A percentile compares a stretch with the other conserved stretches of the same genome.
Conservation (phyloP, 2,888 invertebrate genomes). For the Seira ritae region DNA sequence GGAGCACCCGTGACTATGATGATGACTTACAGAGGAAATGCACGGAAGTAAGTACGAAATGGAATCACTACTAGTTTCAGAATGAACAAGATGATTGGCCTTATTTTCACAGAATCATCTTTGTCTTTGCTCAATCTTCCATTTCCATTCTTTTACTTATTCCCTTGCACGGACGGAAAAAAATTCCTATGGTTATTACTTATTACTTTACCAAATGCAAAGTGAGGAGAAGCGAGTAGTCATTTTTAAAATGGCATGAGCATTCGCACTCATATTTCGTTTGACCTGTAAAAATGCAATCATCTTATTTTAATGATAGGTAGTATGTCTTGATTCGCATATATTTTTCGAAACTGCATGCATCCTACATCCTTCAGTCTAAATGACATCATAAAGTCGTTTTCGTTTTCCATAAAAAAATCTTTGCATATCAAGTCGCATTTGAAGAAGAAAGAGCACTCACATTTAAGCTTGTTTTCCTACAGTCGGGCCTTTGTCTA, state of each 20-base stretch:
- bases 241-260: conserved; percentile 55
- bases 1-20: not conserved
- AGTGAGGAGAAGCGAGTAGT: conserved; percentile 23
- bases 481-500: too few relatives aligned
- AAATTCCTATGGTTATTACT: conserved; percentile 23
- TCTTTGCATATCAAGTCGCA: too few relatives aligned
- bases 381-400: too few relatives aligned
- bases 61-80: not conserved
- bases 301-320: too few relatives aligned
- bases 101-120: conserved; percentile 22
- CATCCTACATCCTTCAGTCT: too few relatives aligned
- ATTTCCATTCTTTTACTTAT: not conserved
- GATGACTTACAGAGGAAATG: not conserved
- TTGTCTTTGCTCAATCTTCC: conserved; percentile 36
- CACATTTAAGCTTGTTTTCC: too few relatives aligned
- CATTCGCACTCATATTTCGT: conserved; percentile 18
- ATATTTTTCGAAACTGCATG: too few relatives aligned
- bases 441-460: too few relatives aligned
- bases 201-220: not conserved
- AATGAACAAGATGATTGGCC: not conserved
- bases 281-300: not conserved
- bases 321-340: too few relatives aligned
- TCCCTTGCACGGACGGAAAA: conserved; percentile 21
- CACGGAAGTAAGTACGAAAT: not conserved
- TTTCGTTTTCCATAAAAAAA: too few relatives aligned